phyloP scores from a whole-genome alignment of 2,888 invertebrate species.

The Monopis laevigella region DNA sequence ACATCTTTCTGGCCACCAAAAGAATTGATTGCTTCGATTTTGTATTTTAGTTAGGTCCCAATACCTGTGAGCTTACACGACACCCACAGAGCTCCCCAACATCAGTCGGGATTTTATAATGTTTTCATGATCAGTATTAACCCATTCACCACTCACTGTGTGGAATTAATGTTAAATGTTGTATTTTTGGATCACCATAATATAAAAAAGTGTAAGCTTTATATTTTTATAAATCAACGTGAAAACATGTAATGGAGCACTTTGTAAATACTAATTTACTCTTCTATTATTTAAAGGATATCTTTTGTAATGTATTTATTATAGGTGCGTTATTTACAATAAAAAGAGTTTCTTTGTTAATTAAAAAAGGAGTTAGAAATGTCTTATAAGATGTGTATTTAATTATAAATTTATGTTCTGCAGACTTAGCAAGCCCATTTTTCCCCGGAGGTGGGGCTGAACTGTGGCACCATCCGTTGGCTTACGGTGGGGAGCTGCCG shows the following conservation, averaged over 20 bases:
- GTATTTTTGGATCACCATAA: slow-evolving; percentile 5
- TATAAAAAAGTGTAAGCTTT: background rate
- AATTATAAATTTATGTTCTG: background rate
- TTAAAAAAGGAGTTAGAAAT: background rate
- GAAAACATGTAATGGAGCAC: slow-evolving; percentile 39
- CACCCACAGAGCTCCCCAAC: slow-evolving; percentile 57
- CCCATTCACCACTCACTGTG: slow-evolving; percentile 8
- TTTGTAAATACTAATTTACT: slow-evolving; percentile 7
- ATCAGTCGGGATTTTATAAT: slow-evolving; percentile 53
- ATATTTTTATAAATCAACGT: slow-evolving; percentile 21
- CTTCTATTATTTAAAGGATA: background rate
- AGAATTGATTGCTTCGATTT: too few relatives aligned
- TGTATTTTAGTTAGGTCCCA: too few relatives aligned
- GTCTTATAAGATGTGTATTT: background rate
- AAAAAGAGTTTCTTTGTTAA: too few relatives aligned
- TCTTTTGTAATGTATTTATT: background rate
- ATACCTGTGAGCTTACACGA: slow-evolving; percentile 60
- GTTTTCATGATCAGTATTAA: slow-evolving; percentile 39
- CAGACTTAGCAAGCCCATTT: slow-evolving; percentile 96
- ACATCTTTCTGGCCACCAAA: too few relatives aligned
- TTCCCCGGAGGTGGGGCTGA: slow-evolving; percentile 90
- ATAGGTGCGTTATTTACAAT: background rate
- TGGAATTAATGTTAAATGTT: slow-evolving; percentile 5
- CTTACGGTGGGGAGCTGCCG: slow-evolving; percentile 83
- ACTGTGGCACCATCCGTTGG: slow-evolving; percentile 92